Conservation (phyloP, 2,888 invertebrate species). For the Ochropleura plecta region DNA sequence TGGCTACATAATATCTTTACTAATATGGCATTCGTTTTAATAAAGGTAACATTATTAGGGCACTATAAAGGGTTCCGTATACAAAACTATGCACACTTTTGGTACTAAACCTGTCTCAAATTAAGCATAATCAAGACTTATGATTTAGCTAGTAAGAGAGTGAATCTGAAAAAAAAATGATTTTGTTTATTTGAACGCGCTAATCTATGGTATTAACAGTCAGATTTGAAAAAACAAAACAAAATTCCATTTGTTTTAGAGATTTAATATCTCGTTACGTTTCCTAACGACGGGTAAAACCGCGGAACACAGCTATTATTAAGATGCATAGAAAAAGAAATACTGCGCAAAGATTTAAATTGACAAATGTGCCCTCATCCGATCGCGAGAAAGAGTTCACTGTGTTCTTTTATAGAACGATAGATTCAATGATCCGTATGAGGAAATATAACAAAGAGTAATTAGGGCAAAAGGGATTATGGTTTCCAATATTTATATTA, state of each 20-base stretch:
- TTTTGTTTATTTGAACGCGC: not conserved
- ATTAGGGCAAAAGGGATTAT: no score
- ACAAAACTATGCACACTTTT: not conserved
- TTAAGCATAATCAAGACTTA: not conserved
- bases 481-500: not conserved
- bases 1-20: conserved; percentile 1
- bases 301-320: not conserved
- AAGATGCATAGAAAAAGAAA: no score
- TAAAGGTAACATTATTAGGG: conserved; percentile 10
- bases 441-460: not conserved
- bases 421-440: not conserved
- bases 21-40: conserved; percentile 37
- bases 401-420: not conserved
- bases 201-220: not conserved
- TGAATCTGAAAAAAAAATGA: not conserved
- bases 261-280: not conserved
- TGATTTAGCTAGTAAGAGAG: not conserved
- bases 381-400: not conserved
- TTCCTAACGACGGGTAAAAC: not conserved
- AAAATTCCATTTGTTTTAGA: not conserved
- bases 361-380: not conserved
- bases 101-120: conserved; percentile 1
- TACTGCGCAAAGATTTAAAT: not conserved
- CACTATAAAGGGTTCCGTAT: not conserved
- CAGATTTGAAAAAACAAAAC: not conserved